Evolutionary conservation across 2,888 invertebrate species (phyloP).

Genomic region (Phania funesta): DNA sequence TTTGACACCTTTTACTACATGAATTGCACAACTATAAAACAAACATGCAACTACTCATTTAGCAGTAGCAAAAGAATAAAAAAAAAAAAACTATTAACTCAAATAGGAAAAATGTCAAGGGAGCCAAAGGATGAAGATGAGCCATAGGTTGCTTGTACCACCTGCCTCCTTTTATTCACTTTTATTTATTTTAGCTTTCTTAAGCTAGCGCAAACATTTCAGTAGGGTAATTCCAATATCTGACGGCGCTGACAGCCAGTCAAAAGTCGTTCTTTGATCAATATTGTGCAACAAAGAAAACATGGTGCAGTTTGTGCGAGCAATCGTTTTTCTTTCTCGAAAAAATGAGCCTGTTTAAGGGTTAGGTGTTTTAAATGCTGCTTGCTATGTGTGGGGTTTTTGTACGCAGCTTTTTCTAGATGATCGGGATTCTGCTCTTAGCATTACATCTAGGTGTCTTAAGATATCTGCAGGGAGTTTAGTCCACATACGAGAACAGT

Average conservation of each 20-base stretch:
- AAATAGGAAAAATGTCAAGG: slow-evolving; percentile 37
- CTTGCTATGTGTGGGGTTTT: too few relatives aligned
- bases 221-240: slow-evolving; percentile 18
- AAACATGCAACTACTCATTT: neutral
- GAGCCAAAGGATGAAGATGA: slow-evolving; percentile 4
- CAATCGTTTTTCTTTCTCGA: too few relatives aligned
- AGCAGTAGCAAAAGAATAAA: neutral
- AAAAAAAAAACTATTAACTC: neutral
- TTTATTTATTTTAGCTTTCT: neutral
- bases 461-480: too few relatives aligned
- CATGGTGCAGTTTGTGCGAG: neutral
- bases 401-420: too few relatives aligned
- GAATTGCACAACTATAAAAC: slow-evolving; percentile 21
- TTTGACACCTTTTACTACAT: slow-evolving; percentile 64
- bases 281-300: neutral
- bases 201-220: slow-evolving; percentile 4
- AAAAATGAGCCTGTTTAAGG: too few relatives aligned
- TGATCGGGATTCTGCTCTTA: too few relatives aligned
- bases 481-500: too few relatives aligned
- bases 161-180: too few relatives aligned
- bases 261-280: neutral
- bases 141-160: slow-evolving; percentile 20
- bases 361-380: too few relatives aligned
- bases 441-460: too few relatives aligned
- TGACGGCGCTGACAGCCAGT: slow-evolving; percentile 14